Evolutionary conservation across 2,113 vertebrate genomes (phyloP), one percentile per base, ranked within the genome.

Genomic region (Centropus bengalensis): DNA sequence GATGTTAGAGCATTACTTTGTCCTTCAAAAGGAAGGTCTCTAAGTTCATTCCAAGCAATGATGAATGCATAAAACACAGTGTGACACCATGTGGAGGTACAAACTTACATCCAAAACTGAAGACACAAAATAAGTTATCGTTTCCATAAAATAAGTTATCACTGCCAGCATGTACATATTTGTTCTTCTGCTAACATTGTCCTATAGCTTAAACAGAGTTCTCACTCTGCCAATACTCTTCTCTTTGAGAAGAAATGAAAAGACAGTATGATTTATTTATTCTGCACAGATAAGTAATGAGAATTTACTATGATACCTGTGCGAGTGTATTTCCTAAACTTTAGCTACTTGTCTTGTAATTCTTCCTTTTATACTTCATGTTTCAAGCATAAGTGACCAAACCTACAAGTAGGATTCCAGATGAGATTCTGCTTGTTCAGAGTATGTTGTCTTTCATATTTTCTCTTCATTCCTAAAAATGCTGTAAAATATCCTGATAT

Each of bases 391-490:
- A 82, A 52, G 42, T 90, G 80, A 83, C 64, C 64, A 60, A 70
- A 90, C 69, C 79, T 83, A 91, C 55, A 95, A 91, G 86, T 16
- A 88, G 69, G 87, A 87, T 92, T 82, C 44, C 40, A 86, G 59
- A 88, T 83, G 1, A 93, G 71, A 86, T 70, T 23, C 60, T 2
- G 4, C 42, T 55, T 86, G 60, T 81, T 74, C 24, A 4, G 3
- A 10, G 60, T 70, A 90, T 38, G 36, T 27, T 70, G 52, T 42
- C 67, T 83, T 81, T 75, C 86, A 38, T 77, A 84, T 67, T 91
- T 94, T 86, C 71, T 83, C 67, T 74, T 67, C 51, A 36, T 42
- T 91, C 42, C 68, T 74, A 70, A 86, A 94, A 91, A 86, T 69
- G 38, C 30, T 81, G 33, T 49, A 81, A 92, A 67, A 88, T 49